phyloP scores from a whole-genome alignment of 35 echinoderm and acorn worm species.

The Strongylocentrotus purpuratus region DNA sequence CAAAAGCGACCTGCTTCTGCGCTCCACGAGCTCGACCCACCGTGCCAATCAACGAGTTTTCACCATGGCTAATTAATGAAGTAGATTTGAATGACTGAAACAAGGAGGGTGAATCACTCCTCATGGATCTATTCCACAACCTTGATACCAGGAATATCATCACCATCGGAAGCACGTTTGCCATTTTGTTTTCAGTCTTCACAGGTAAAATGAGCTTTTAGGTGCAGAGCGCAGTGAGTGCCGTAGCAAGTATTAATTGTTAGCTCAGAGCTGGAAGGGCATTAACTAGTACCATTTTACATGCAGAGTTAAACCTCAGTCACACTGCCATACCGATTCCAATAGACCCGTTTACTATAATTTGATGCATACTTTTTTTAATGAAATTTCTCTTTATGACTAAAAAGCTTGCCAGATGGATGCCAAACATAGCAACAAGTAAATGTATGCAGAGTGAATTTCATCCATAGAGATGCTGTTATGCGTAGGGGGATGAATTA shows the following conservation, averaged over 20 bases:
- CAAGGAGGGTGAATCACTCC: conserved; percentile 10
- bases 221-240: not conserved
- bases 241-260: not conserved
- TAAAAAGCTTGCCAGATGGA: too few relatives aligned
- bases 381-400: too few relatives aligned
- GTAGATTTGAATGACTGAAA: conserved; percentile 1
- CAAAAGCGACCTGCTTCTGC: not conserved
- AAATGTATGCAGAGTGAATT: too few relatives aligned
- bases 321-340: too few relatives aligned
- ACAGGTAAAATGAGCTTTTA: not conserved
- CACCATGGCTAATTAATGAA: conserved; percentile 3
- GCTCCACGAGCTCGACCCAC: not conserved
- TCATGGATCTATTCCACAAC: not conserved
- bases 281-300: too few relatives aligned
- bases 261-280: too few relatives aligned
- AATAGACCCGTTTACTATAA: too few relatives aligned
- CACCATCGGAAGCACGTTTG: not conserved
- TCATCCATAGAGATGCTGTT: too few relatives aligned
- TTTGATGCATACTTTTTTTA: too few relatives aligned
- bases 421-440: too few relatives aligned
- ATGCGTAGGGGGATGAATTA: too few relatives aligned
- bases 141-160: not conserved
- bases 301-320: too few relatives aligned
- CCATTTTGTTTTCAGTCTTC: not conserved
- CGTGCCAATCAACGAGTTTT: not conserved